Evolutionary conservation across 2,797 vertebrate species (phyloP).

Genomic region (Leptoclinus maculatus): DNA sequence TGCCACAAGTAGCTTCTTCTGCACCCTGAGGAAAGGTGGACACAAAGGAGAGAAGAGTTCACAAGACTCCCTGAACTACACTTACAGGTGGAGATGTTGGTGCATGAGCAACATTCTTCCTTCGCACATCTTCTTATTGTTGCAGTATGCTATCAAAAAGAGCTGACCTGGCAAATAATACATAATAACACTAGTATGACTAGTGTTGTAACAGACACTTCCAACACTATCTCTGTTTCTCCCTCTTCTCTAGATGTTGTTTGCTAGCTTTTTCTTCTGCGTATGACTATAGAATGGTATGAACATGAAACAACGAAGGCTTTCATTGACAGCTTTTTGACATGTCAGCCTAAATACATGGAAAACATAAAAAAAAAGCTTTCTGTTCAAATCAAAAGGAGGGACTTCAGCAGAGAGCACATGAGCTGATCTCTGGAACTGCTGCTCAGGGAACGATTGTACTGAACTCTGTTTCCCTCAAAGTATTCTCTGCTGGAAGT

Average conservation of each 20-base stretch:
- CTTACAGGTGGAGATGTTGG: conserved; percentile 16
- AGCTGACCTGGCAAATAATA: not conserved
- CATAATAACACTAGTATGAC: not conserved
- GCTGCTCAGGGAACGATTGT: conserved; percentile 6
- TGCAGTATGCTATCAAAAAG: not conserved
- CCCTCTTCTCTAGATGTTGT: not conserved
- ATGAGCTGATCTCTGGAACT: not conserved
- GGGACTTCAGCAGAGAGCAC: not conserved
- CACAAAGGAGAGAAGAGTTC: not conserved
- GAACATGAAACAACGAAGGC: conserved; percentile 9
- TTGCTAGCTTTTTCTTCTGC: not conserved
- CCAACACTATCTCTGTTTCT: not conserved
- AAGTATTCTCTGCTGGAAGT: not conserved
- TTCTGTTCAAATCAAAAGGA: not conserved
- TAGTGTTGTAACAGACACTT: no score
- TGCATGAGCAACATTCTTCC: not conserved
- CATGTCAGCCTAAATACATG: not conserved
- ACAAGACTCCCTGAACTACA: not conserved
- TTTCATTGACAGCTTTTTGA: not conserved
- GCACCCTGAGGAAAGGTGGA: not conserved
- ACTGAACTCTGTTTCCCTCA: not conserved
- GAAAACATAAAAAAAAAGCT: not conserved
- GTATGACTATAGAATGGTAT: not conserved
- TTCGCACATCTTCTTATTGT: conserved; percentile 1
- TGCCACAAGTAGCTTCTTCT: not conserved